Evolutionary conservation across 2,113 vertebrate species (phyloP), one percentile per base, ranked within the genome.

Genomic region (Symphodus melops): DNA sequence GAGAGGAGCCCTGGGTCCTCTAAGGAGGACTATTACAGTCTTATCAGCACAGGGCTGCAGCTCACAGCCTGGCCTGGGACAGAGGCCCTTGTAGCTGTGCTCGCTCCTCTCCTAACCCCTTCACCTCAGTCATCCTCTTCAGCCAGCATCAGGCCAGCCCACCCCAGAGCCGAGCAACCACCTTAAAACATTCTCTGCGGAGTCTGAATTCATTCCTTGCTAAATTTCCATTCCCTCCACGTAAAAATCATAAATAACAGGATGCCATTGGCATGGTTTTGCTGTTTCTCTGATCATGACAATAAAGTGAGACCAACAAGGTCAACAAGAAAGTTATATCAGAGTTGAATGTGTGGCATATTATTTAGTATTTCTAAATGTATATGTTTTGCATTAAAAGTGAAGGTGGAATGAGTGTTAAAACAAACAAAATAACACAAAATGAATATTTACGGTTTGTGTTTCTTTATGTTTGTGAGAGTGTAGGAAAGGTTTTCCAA

Each of bases 1-100:
- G 93, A 90, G 94, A 88, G 94, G 95, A 97, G 96, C 95, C 95
- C 93, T 88, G 79, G 94, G 91, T 94, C 95, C 97, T 98, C 97
- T 97, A 97, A 98, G 97, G 96, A 96, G 96, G 95, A 94, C 97
- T 96, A 98, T 98, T 98, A 96, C 96, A 94, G 97, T 85, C 94
- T 99, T 99, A 99, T 99, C 98, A 97, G 97, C 96, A 94, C 95
- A 93, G 69, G 95, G 95, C 96, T 95, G 61, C 94, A 92, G 93
- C 92, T 92, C 94, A 92, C 82, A 91, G 85, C 83, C 94, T 94
- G 95, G 84, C 89, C 89, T 91, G 93, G 95, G 95, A 95, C 93
- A 78, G 93, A 93, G 94, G 92, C 92, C 94, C 93, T 92, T 92
- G 95, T 85, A 92, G 93, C 86, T 91, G 79, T 54, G 52, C 89